Conservation (phyloP, 1,140 invertebrate species). For the Thaumatotibia leucotreta region DNA sequence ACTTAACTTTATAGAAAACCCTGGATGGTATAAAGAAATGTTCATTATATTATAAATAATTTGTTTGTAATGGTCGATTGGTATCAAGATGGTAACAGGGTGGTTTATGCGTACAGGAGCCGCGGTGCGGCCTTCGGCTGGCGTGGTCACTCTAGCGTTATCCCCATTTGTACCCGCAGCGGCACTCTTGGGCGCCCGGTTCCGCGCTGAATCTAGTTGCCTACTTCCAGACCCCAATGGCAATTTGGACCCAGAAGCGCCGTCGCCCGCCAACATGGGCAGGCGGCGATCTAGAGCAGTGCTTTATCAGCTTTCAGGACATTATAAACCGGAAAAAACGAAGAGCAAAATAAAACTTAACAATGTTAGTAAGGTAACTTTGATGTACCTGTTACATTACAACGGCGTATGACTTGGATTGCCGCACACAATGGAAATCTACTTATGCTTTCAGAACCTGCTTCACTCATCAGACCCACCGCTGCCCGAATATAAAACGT, state of each 20-base stretch:
- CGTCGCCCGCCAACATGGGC: constrained; percentile 91
- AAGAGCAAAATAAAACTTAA: constrained; percentile 97
- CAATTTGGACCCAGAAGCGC: constrained; percentile 89
- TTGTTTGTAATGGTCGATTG: background rate
- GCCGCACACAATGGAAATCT: constrained; percentile 18
- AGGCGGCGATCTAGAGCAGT: constrained; percentile 94
- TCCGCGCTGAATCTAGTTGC: constrained; percentile 82
- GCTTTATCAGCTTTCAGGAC: constrained; percentile 96
- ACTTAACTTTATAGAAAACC: constrained; percentile 21
- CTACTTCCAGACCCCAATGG: constrained; percentile 88
- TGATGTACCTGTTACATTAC: constrained; percentile 16
- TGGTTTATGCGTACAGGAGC: constrained; percentile 74
- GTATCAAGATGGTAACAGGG: constrained; percentile 51
- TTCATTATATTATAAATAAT: constrained; percentile 14
- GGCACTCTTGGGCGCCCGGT: constrained; percentile 82
- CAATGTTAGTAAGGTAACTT: constrained; percentile 86
- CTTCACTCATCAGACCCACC: constrained; percentile 90
- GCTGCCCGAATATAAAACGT: constrained; percentile 97
- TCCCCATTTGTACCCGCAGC: constrained; percentile 82
- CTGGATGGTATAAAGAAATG: constrained; percentile 16
- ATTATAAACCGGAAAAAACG: constrained; percentile 94
- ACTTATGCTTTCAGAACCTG: constrained; percentile 83
- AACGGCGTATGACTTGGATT: background rate
- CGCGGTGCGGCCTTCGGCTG: constrained; percentile 76
- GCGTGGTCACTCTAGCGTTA: constrained; percentile 77